Conservation (phyloP, 2,113 vertebrate species). For the Eurystomus gularis region DNA sequence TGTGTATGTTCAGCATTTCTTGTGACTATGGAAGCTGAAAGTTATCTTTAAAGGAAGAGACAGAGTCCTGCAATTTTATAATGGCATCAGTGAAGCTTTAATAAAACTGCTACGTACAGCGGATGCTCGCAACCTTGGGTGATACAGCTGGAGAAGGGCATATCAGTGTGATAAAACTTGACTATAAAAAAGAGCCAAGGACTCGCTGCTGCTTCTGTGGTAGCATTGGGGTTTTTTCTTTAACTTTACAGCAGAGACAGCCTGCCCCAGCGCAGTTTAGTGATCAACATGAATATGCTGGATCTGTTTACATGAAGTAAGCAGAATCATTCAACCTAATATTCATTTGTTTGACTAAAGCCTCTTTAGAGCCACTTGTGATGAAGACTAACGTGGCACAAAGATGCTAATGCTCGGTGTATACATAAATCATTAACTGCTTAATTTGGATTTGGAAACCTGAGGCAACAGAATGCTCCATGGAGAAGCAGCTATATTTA, state of each 20-base stretch:
- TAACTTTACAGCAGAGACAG: background rate
- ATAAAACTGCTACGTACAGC: background rate
- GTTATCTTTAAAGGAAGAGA: background rate
- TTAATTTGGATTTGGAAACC: constrained; percentile 66
- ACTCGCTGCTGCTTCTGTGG: background rate
- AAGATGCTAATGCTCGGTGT: constrained; percentile 61
- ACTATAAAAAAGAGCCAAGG: background rate
- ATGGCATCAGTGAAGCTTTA: background rate
- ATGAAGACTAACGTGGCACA: constrained; percentile 38
- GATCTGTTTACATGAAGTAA: constrained; percentile 28
- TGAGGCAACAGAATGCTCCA: constrained; percentile 35
- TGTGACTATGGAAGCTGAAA: background rate
- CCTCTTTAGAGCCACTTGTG: constrained; percentile 66
- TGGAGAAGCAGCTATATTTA: constrained; percentile 35
- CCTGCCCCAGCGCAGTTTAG: background rate
- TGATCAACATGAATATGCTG: constrained; percentile 27
- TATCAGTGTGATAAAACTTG: background rate
- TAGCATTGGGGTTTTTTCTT: background rate
- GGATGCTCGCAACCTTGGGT: background rate
- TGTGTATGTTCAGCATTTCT: background rate
- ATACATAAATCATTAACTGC: constrained; percentile 64
- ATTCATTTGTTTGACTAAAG: constrained; percentile 61
- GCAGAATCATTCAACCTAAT: constrained; percentile 52
- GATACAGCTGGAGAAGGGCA: background rate
- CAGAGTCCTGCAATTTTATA: background rate